Base-by-base conservation (phyloP, 1,140 invertebrate genomes). In the Cydia amplana region DNA sequence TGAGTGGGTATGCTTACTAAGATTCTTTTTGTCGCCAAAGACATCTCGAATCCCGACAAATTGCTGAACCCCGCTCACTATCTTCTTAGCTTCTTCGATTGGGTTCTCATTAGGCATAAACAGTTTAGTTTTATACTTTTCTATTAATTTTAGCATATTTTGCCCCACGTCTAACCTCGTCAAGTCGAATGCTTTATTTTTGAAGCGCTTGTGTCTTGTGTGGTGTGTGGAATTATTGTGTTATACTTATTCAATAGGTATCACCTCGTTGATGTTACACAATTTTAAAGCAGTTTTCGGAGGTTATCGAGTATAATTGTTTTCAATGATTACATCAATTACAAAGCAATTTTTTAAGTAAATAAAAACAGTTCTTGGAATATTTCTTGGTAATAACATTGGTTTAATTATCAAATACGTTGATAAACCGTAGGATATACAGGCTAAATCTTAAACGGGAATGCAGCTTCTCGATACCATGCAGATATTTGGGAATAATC, bases 11-110 rank as follows among this genome's bases (percentile, higher is more conserved):
- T 55, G 76, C 80, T 79, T 75, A 83, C 82, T 78, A 12, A 55
- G 60, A 32, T 78, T 32, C 1, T 74, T 49, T 1, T 40, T 40
- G 64, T 83, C 77, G 1, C 80, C 82, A 74, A 80, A 83, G 6
- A 83, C 77, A 51, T 83, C 79, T 18, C n/a, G 75, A 25, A 83
- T 82, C 0, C 82, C 82, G n/a, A 82, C 82, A 0, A 82, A 75
- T 25, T 64, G n/a, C 55, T 82, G 82, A 10, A 83, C 75, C 18
- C 28, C 74, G 23, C 55, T 80, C 28, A 83, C 63, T 77, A 83
- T 80, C 4, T 20, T 60, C 28, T 79, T 83, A 12, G 73, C 64
- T 2, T 55, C 25, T 23, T 77, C 77, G 10, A 82, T 78, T 0
- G 80, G 82, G 72, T 83, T 79, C 0, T 78, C 51, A 20, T 74